Evolutionary conservation across 2,888 invertebrate species (phyloP), one percentile per base, ranked within the genome.

Genomic region (Hoplodrina blanda): DNA sequence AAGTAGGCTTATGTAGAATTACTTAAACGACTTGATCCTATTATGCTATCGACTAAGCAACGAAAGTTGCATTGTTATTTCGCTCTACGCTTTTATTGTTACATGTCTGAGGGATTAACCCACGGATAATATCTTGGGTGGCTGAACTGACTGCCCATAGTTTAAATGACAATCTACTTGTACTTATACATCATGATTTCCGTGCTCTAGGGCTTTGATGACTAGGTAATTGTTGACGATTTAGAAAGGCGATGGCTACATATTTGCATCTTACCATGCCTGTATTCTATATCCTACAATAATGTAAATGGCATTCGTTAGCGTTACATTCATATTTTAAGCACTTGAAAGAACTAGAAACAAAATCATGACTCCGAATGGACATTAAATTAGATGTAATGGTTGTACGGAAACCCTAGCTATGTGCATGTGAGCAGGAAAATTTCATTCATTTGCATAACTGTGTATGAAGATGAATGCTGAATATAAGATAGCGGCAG

Each of bases 151-250:
- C 25, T 13, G 1, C 46, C 46, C 17, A 49, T 33, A 17, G 11
- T 56, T 63, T 19, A 55, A 62, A 54, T 30, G n/a, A 33, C 33
- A 50, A 19, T 25, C 25, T 19, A 44, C 53, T 20, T 8, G 66
- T 52, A 50, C 11, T 13, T 49, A 13, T 15, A 52, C 25, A 59
- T 72, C 50, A 10, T 69, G 19, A 41, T 56, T 49, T 70, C n/a
- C 13, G 20, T 33, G 30, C 55, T 69, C 49, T 11, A 6, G 5
- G 19, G 7, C 50, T n/a, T 20, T 17, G 63, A 46, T 46, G 8
- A 62, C 7, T 44, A 20, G 10, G 17, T 68, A 46, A 5, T 46
- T 17, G 46, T 46, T 13, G 8, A 19, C 1, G 30, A 33, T 61
- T 20, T 52, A 7, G 2, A 52, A 52, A 20, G 19, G 0, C 7